Conservation (phyloP, 2,888 invertebrate genomes). For the Ormyrus nitidulus region DNA sequence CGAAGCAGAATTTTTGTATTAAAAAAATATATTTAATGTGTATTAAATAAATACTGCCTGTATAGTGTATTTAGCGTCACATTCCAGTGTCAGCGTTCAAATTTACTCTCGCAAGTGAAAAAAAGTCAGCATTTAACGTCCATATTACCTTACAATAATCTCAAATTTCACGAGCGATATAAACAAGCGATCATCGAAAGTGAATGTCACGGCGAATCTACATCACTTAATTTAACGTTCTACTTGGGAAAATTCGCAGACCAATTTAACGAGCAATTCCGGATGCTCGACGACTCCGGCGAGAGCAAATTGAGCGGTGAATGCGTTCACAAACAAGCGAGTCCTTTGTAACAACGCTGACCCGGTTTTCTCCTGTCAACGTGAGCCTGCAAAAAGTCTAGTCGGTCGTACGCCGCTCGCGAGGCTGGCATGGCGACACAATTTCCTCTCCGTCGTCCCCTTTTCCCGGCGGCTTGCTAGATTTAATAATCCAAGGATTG, state of each 20-base stretch:
- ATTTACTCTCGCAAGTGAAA: too few species aligned
- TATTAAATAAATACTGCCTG: too few species aligned
- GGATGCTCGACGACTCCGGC: slow-evolving; percentile 14
- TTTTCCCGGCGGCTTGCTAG: slow-evolving; percentile 14
- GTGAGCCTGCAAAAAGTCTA: slow-evolving; percentile 22
- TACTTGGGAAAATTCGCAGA: slow-evolving; percentile 16
- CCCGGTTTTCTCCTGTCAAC: slow-evolving; percentile 48
- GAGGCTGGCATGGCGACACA: slow-evolving; percentile 25
- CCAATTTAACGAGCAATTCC: slow-evolving; percentile 38
- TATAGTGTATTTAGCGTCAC: too few species aligned
- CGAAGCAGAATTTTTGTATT: too few species aligned
- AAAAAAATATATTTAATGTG: too few species aligned
- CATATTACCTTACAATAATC: too few species aligned
- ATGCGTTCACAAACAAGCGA: not conserved
- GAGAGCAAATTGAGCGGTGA: slow-evolving; percentile 35
- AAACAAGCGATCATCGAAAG: not conserved
- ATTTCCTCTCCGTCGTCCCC: slow-evolving; percentile 36
- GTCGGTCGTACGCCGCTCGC: not conserved
- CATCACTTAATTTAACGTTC: not conserved
- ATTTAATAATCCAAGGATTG: slow-evolving; percentile 30
- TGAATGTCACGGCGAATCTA: not conserved
- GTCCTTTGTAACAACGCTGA: slow-evolving; percentile 44
- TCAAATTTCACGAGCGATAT: not conserved
- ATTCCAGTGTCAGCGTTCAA: too few species aligned
- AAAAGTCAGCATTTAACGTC: too few species aligned